Percentiles rank a stretch among this genome's conserved stretches.
phyloP scores from a whole-genome alignment of 64 coral and sea anemone species.

The Dendronephthya gigantea region DNA sequence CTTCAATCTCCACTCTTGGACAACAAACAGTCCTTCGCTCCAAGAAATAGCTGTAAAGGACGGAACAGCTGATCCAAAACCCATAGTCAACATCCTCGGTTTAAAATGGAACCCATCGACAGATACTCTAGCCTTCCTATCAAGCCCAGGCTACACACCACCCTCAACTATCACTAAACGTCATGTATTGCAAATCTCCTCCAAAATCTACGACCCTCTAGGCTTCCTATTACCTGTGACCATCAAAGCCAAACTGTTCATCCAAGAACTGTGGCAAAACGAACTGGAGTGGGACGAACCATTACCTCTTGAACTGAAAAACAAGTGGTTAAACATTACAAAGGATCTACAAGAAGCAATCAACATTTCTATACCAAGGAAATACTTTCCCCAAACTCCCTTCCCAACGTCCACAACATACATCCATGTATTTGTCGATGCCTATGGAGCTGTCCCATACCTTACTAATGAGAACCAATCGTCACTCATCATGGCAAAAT shows the following conservation, averaged over 20 bases:
- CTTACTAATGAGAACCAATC: background rate
- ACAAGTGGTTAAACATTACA: no score
- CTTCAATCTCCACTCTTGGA: background rate
- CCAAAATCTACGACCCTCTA: constrained; percentile 32
- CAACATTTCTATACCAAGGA: no score
- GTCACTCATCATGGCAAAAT: background rate
- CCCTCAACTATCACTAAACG: background rate
- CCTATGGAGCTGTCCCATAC: background rate
- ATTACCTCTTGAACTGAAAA: constrained; percentile 4
- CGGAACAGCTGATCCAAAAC: background rate
- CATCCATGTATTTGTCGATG: background rate
- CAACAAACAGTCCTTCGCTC: background rate
- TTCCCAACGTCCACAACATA: background rate
- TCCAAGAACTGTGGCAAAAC: constrained; percentile 42
- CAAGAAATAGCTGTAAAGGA: background rate
- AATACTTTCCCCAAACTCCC: no score
- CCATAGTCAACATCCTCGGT: background rate
- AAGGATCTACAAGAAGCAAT: no score
- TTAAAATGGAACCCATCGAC: constrained; percentile 4
- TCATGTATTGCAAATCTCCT: constrained; percentile 17
- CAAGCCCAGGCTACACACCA: background rate
- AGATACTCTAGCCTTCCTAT: background rate
- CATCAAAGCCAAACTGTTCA: constrained; percentile 33
- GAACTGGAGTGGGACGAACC: constrained; percentile 42
- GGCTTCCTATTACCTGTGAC: constrained; percentile 35